Evolutionary conservation across 2,888 invertebrate species (phyloP).

Genomic region (Volucella zonaria): DNA sequence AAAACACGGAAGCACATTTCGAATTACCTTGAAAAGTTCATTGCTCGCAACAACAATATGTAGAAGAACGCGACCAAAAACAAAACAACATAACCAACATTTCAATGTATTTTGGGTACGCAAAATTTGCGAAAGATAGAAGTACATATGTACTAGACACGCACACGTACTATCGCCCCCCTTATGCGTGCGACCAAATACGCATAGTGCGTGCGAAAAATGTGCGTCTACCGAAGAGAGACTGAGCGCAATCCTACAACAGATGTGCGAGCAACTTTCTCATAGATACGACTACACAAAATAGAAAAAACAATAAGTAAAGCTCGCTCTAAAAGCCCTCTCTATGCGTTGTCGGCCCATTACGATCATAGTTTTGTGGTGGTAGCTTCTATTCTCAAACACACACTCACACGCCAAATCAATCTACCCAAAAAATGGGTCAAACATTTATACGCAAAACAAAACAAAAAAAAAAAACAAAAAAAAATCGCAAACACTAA

Average conservation of each 20-base stretch:
- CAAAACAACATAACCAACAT: not conserved
- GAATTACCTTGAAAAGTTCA: slow-evolving; percentile 56
- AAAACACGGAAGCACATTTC: slow-evolving; percentile 40
- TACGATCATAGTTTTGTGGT: slow-evolving; percentile 41
- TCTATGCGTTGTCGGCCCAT: not conserved
- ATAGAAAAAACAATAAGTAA: slow-evolving; percentile 34
- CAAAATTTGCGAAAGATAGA: slow-evolving; percentile 14
- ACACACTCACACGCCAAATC: slow-evolving; percentile 3
- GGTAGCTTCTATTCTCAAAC: not conserved
- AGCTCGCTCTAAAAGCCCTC: slow-evolving; percentile 7
- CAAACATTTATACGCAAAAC: slow-evolving; percentile 34
- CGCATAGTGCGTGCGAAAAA: slow-evolving; percentile 40
- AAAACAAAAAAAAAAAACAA: slow-evolving; percentile 5
- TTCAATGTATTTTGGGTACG: slow-evolving; percentile 21
- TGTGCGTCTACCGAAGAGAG: slow-evolving; percentile 6
- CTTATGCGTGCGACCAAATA: not conserved
- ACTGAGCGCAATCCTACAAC: not conserved
- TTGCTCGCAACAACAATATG: slow-evolving; percentile 49
- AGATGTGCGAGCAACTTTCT: not conserved
- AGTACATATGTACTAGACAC: not conserved
- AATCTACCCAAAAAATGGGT: slow-evolving; percentile 48
- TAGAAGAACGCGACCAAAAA: not conserved
- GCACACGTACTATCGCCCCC: slow-evolving; percentile 4
- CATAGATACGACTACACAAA: not conserved
- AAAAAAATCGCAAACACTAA: slow-evolving; percentile 27